Percentiles rank a stretch among this genome's conserved stretches.
phyloP scores from a whole-genome alignment of 1,140 invertebrate species.

The Scaptomyza graminum region DNA sequence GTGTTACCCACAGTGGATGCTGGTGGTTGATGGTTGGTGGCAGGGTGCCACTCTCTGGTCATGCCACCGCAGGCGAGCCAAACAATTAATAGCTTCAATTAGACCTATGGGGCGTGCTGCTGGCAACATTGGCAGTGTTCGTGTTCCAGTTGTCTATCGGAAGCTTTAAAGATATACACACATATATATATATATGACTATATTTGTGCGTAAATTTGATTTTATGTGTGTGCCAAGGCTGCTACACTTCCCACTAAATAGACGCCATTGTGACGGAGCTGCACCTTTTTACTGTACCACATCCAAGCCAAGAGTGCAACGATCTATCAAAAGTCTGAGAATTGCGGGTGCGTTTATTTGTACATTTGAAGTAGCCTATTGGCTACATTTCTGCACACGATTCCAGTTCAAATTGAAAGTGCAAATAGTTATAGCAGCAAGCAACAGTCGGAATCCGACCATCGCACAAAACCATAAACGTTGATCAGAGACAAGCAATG shows the following conservation, averaged over 20 bases:
- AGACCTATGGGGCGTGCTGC: constrained; percentile 69
- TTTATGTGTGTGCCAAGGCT: constrained; percentile 68
- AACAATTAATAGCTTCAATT: constrained; percentile 82
- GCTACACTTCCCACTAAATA: neutral
- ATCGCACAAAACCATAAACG: constrained; percentile 9
- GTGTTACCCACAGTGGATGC: constrained; percentile 23
- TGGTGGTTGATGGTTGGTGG: constrained; percentile 30
- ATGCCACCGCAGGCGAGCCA: constrained; percentile 54
- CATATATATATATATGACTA: constrained; percentile 64
- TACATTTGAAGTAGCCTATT: constrained; percentile 1
- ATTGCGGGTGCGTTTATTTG: constrained; percentile 44
- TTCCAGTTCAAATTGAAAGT: constrained; percentile 28
- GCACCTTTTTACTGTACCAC: constrained; percentile 20
- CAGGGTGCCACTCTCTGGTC: constrained; percentile 37
- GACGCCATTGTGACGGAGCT: constrained; percentile 23
- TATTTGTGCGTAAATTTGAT: constrained; percentile 78
- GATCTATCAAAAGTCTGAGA: constrained; percentile 3
- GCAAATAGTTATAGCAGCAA: constrained; percentile 32
- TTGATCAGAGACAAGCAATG: constrained; percentile 5
- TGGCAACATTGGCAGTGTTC: constrained; percentile 7
- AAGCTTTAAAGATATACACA: constrained; percentile 71
- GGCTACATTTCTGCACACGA: neutral
- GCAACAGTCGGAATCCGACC: constrained; percentile 25
- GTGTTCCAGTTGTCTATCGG: constrained; percentile 69
- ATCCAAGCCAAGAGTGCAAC: constrained; percentile 3